These are phyloP conservation scores for Cistogaster globosa DNA, from an alignment of 2,888 invertebrate genomes.

Conservation along the genomic window DNA sequence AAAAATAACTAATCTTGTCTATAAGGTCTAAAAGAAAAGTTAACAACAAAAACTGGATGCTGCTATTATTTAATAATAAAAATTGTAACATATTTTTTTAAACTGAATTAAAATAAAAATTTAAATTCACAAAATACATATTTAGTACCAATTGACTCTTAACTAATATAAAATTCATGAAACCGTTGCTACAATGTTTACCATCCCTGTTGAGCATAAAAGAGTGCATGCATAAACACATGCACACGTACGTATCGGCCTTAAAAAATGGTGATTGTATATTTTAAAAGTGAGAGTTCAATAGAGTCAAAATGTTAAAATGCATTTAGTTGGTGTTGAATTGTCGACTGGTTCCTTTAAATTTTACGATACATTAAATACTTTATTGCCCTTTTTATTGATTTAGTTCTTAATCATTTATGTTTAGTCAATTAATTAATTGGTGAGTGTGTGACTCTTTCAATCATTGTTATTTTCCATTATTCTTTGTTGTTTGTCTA, in stretches of 20 bases:
- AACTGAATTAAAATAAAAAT: too few species aligned
- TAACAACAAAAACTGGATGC: too few species aligned
- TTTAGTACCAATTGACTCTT: too few species aligned
- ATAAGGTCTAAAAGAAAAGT: too few species aligned
- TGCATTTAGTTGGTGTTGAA: conserved; percentile 20
- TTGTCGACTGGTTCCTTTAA: conserved; percentile 33
- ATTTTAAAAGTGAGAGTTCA: conserved; percentile 1
- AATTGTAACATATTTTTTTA: too few species aligned
- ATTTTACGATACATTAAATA: conserved; percentile 52
- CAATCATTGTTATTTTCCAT: conserved; percentile 18
- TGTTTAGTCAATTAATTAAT: conserved; percentile 56
- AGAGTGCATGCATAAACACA: too few species aligned
- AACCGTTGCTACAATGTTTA: too few species aligned
- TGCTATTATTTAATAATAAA: too few species aligned
- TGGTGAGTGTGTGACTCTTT: conserved; percentile 3
- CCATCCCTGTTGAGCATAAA: too few species aligned
- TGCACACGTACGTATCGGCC: neutral
- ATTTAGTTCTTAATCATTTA: conserved; percentile 48
- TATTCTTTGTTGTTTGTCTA: conserved; percentile 8
- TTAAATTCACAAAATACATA: too few species aligned
- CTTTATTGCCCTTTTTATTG: conserved; percentile 51
- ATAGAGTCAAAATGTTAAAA: neutral
- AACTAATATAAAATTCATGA: too few species aligned
- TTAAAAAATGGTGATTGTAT: conserved; percentile 5
- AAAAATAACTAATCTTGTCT: too few species aligned